Evolutionary conservation across 2,797 vertebrate species (phyloP).

Genomic region (Bradypodion pumilum): DNA sequence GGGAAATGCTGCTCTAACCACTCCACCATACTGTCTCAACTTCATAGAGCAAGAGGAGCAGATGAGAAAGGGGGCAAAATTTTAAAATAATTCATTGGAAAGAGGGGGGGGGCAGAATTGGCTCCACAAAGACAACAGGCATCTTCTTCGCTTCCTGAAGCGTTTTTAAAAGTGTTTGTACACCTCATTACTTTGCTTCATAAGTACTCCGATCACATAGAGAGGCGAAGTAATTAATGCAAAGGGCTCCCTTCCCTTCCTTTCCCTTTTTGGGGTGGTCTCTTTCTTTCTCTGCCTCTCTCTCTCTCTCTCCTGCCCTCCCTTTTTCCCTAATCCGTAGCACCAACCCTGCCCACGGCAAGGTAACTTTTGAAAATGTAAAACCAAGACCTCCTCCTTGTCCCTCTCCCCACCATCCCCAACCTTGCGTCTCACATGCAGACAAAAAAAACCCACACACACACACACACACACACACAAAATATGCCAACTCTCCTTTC

Average conservation of each 20-base stretch:
- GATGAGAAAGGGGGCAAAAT: no score
- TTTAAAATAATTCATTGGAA: no score
- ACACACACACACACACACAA: not conserved
- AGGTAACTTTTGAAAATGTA: slow-evolving; percentile 25
- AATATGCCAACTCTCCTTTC: not conserved
- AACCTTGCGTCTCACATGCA: no score
- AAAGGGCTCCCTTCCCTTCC: not conserved
- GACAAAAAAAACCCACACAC: no score
- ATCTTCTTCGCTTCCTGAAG: not conserved
- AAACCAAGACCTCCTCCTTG: not conserved
- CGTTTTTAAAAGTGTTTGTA: not conserved
- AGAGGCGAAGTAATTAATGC: slow-evolving; percentile 32
- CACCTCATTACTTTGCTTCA: slow-evolving; percentile 20
- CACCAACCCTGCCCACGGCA: slow-evolving; percentile 23
- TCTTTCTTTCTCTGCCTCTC: not conserved
- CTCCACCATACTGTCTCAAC: no score
- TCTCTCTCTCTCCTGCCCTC: not conserved
- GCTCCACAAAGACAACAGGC: no score
- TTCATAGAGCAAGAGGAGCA: no score
- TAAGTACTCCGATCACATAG: slow-evolving; percentile 8
- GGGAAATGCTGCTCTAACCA: no score
- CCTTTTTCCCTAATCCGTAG: not conserved
- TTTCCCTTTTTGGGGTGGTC: not conserved
- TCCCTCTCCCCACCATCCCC: not conserved
- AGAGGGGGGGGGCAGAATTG: no score